Base-by-base conservation (phyloP, 2,888 invertebrate genomes). In the Chloroclystis v-ata region DNA sequence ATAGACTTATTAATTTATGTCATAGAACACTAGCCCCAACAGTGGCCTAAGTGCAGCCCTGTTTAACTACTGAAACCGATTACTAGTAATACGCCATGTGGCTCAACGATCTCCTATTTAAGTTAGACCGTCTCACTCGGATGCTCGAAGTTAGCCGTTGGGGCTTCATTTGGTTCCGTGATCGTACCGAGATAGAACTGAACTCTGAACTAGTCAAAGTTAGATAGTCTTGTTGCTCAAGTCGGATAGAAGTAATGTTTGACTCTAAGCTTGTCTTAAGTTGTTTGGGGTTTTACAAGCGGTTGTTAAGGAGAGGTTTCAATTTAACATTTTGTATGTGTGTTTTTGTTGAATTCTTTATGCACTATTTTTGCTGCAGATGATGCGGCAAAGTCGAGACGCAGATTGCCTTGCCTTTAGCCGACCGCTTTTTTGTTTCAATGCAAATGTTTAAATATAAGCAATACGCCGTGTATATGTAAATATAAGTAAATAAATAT, bases 71-170 rank as follows among this genome's bases (percentile, higher is more conserved):
- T 41, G 41, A 26, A 51, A 35, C 32, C 43, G 43, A 56, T 56
- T 56, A 56, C 49, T 44, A 42, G 54, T 39, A 45, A 54, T 45
- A 42, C 33, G 40, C 40, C 32, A 43, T 40, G 37, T 43, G 44
- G 54, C 51, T 58, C 63, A 58, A 66, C 67, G 59, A 53, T 57
- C 54, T 54, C 58, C 61, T 70, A 75, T 77, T 73, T 72, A 74
- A 78, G 69, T 76, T 74, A 62, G 52, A 51, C 59, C 56, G 60
- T 66, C 63, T 56, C 55, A 51, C 39, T 40, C 56, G 43, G 33
- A 59, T 62, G 60, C 47, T 44, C 38, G 49, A 68, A 73, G 60
- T 72, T 67, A 29, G 41, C 16, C 46, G 14, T 37, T 39, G 24
- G 56, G 63, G 59, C 60, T 65, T 58, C 61, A 61, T 65, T 65